Base-by-base conservation (phyloP, 2,113 vertebrate species). In the Oenanthe oenanthe region DNA sequence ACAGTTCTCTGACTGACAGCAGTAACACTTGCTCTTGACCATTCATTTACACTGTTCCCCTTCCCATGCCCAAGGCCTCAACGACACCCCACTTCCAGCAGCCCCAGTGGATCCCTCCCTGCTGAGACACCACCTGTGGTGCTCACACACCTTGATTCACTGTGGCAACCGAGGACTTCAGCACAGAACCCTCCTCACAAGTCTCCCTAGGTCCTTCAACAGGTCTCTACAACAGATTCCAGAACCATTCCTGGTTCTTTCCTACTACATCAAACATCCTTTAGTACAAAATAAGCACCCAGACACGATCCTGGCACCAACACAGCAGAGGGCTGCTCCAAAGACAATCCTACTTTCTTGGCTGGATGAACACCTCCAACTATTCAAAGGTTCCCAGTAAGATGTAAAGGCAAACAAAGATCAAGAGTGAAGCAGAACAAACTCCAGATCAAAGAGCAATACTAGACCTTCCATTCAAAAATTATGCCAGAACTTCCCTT, bases 91-190 rank as follows among this genome's bases (percentile, higher is more conserved):
- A 20, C 2, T 84, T 36, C 24, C 53, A 38, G 50, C 0, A 2
- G 62, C 29, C 26, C 72, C 43, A 11, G 10, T 5, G 16, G 43
- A 40, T 8, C 22, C 42, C 10, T 78, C 38, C 45, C 20, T 36
- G 65, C 7, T 31, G 32, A 91, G 54, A 43, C n/a, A 20, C 1
- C 0, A 40, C 4, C n/a, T 13, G 26, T 32, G 18, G 25, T 12
- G 21, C 29, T 28, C 72, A 16, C 40, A 9, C 28, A 22, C 57
- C 40, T 43, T 4, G 10, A 34, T 21, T 28, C 25, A 17, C 63
- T 58, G 31, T 6, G 19, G 60, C 15, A 10, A 34, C 4, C 0
- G 0, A 62, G 6, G 34, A 62, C 34, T 42, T 22, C 0, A 0
- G 67, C 58, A 86, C 36, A 92, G 61, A 85, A 79, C 3, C 9